A percentile compares a stretch with the other conserved stretches of the same genome.
These are phyloP conservation scores for Drosophila incognita DNA, from an alignment of 2,888 invertebrate genomes.

Conservation along the genomic window DNA sequence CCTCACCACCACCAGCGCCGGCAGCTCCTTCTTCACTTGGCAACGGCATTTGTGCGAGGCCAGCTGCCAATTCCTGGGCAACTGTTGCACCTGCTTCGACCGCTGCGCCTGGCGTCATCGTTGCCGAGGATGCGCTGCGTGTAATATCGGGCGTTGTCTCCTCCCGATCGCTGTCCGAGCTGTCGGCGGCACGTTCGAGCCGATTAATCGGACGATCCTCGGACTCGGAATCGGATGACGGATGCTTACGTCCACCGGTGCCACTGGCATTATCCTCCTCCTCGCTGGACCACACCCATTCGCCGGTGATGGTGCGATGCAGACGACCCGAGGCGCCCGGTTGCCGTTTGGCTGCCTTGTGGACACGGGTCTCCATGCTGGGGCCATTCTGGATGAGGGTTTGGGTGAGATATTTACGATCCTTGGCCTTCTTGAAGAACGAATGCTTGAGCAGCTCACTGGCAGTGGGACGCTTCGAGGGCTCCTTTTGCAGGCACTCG, in stretches of 20 bases:
- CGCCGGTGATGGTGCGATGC: constrained; percentile 97
- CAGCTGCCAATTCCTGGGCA: constrained; percentile 73
- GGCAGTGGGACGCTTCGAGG: constrained; percentile 96
- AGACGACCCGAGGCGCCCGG: constrained; percentile 94
- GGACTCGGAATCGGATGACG: constrained; percentile 86
- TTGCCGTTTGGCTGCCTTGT: constrained; percentile 92
- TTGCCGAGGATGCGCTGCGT: constrained; percentile 83
- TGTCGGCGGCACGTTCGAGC: constrained; percentile 87
- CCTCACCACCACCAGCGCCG: constrained; percentile 72
- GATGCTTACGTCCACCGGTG: constrained; percentile 82
- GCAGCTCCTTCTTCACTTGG: constrained; percentile 52
- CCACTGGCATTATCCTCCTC: constrained; percentile 90
- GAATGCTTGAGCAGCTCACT: constrained; percentile 98
- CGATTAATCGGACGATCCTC: constrained; percentile 88
- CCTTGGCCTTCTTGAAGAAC: constrained; percentile 99
- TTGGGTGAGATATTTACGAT: constrained; percentile 94
- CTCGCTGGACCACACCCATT: constrained; percentile 99
- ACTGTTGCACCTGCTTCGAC: neutral
- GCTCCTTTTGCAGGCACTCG: constrained; percentile 98
- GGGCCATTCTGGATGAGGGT: constrained; percentile 94
- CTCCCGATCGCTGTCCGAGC: constrained; percentile 87
- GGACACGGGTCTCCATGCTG: constrained; percentile 94
- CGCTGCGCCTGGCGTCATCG: constrained; percentile 53
- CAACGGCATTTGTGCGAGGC: constrained; percentile 63
- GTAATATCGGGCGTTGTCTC: constrained; percentile 82